These are phyloP conservation scores for Allygus modestus DNA, from an alignment of 2,888 invertebrate genomes.

Conservation along the genomic window DNA sequence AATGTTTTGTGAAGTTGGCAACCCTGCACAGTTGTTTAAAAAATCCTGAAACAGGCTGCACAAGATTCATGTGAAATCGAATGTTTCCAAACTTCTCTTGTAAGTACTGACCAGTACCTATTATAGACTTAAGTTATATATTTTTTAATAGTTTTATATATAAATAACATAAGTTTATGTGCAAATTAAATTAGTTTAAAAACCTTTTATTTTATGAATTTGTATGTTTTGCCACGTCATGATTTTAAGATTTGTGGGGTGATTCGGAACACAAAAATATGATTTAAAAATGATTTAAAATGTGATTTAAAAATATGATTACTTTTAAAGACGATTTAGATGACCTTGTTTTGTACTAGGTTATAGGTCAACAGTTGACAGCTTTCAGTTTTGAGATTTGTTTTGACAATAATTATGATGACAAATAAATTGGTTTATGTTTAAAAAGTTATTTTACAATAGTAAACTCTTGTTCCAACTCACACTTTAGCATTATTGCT, in stretches of 20 bases:
- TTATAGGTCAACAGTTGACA: too few relatives aligned
- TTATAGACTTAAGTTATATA: slow-evolving; percentile 45
- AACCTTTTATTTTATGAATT: slow-evolving; percentile 40
- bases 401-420: too few relatives aligned
- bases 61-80: slow-evolving; percentile 32
- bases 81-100: slow-evolving; percentile 55
- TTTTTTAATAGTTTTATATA: slow-evolving; percentile 50
- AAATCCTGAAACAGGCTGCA: neutral
- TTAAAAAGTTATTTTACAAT: too few relatives aligned
- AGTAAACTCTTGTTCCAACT: too few relatives aligned
- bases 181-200: slow-evolving; percentile 50
- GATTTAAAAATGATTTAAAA: too few relatives aligned
- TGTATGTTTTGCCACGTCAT: slow-evolving; percentile 53
- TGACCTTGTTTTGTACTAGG: too few relatives aligned
- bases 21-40: neutral
- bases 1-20: slow-evolving; percentile 59
- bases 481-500: too few relatives aligned
- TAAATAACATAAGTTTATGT: slow-evolving; percentile 48
- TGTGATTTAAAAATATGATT: too few relatives aligned
- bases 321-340: too few relatives aligned
- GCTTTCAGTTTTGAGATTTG: too few relatives aligned
- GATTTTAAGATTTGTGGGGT: slow-evolving; percentile 56
- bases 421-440: too few relatives aligned
- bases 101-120: slow-evolving; percentile 48
- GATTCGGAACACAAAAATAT: slow-evolving; percentile 53